These are phyloP conservation scores for Sebastes steindachneri DNA, from an alignment of 2,797 vertebrate genomes.

Conservation along the genomic window DNA sequence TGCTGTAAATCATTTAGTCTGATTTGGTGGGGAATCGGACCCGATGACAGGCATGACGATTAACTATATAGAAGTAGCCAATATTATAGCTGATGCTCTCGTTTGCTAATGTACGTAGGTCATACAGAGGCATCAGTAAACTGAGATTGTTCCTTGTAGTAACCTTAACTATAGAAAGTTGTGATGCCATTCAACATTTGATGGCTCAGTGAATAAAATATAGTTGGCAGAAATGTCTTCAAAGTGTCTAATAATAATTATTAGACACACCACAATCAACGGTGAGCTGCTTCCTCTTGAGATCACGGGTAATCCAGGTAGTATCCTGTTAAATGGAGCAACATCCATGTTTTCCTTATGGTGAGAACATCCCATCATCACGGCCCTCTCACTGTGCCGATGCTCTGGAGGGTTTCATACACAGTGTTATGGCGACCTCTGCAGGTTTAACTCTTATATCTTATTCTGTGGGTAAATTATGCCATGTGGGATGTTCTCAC, in stretches of 20 bases:
- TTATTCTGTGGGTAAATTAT: neutral
- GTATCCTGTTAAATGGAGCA: neutral
- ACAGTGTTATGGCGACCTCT: constrained; percentile 63
- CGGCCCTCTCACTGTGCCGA: neutral
- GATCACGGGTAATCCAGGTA: neutral
- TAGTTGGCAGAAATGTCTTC: neutral
- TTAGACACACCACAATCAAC: neutral
- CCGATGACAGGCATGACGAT: no score
- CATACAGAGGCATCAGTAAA: neutral
- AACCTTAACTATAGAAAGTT: neutral
- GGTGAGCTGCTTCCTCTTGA: neutral
- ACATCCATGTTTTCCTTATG: neutral
- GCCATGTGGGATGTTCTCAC: neutral
- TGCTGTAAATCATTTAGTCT: no score
- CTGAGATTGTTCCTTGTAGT: neutral
- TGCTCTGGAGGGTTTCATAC: constrained; percentile 5
- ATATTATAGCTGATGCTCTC: no score
- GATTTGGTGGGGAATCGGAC: no score
- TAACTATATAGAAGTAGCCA: no score
- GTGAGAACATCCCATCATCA: neutral
- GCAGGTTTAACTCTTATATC: constrained; percentile 26
- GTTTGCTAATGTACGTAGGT: no score
- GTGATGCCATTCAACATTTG: neutral
- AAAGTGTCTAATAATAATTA: neutral
- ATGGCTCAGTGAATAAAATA: neutral